Base-by-base conservation (phyloP, 2,113 vertebrate genomes). In the Excalfactoria chinensis region DNA sequence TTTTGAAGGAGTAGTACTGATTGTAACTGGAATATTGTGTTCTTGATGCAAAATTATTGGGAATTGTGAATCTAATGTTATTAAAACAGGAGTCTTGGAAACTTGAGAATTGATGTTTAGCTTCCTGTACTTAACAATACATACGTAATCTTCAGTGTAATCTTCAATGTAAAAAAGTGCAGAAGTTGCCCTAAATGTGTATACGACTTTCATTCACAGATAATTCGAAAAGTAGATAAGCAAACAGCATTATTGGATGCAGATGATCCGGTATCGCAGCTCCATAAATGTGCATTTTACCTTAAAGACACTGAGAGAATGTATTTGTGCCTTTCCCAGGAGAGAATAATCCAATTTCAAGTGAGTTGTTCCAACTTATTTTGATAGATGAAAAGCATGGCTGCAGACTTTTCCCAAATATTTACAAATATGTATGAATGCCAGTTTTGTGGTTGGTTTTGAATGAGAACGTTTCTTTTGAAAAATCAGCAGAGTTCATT, bases 281-380 rank as follows among this genome's bases (percentile, higher is more conserved):
- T 99, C 95, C 99, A 99, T 97, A 99, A 99, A 96, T 99, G 99
- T 98, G 99, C 99, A 79, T 99, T 99, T 98, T 99, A 99, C 98
- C 98, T 99, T 98, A 99, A 99, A 98, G 99, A 99, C 97, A 99
- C 99, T 22, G 99, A 99, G 97, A 98, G 99, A 98, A 99, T 99
- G 99, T 99, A 99, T 97, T 98, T 99, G 98, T 99, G 99, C 98
- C 99, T 99, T 98, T 99, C 99, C 95, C 99, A 99, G 98, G 99
- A 99, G 97, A 99, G 99, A 98, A 99, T 99, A 98, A 99, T 99
- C 95, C 99, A 99, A 60, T 99, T 99, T 98, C 99, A 99, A 98
- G 99, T 99, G 93, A 97, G 98, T 97, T 92, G 17, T 63, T 74
- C 73, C 56, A 71, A 71, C 58, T 6, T 79, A 0, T 74, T 84